Conservation (phyloP, 2,797 vertebrate species). For the Danio tinwini region DNA sequence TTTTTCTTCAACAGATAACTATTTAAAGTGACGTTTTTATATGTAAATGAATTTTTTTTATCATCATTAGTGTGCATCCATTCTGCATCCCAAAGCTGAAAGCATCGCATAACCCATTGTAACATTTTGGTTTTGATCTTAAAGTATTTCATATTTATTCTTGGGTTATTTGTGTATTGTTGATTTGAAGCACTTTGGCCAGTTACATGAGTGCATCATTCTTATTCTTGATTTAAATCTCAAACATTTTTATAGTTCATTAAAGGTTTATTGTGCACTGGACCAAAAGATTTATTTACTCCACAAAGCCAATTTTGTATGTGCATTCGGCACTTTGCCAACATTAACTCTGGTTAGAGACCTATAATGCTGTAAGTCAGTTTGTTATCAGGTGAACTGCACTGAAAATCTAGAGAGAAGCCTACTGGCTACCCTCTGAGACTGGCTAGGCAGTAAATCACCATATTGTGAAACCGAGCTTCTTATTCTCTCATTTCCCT, state of each 20-base stretch:
- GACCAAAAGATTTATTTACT: neutral
- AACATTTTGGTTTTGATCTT: too few relatives aligned
- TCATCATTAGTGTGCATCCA: too few relatives aligned
- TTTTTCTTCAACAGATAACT: too few relatives aligned
- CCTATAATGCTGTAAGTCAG: neutral
- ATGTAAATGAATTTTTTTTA: too few relatives aligned
- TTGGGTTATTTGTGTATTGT: too few relatives aligned
- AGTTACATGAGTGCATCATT: too few relatives aligned
- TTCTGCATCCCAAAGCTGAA: too few relatives aligned
- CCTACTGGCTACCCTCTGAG: neutral
- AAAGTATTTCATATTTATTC: too few relatives aligned
- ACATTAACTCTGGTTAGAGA: neutral
- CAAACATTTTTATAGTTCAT: neutral
- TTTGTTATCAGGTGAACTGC: conserved; percentile 5
- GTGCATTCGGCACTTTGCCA: neutral
- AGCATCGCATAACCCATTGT: too few relatives aligned
- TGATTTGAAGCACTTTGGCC: too few relatives aligned
- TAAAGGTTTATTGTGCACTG: neutral
- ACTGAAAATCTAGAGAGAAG: conserved; percentile 9
- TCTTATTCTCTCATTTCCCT: conserved; percentile 44
- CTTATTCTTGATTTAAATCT: neutral
- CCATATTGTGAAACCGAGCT: conserved; percentile 11
- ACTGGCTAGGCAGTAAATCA: conserved; percentile 16
- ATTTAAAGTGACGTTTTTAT: too few relatives aligned
- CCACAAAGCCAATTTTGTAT: neutral